Evolutionary conservation across 2,888 invertebrate genomes (phyloP).

Genomic region (Hirtodrosophila confusa): DNA sequence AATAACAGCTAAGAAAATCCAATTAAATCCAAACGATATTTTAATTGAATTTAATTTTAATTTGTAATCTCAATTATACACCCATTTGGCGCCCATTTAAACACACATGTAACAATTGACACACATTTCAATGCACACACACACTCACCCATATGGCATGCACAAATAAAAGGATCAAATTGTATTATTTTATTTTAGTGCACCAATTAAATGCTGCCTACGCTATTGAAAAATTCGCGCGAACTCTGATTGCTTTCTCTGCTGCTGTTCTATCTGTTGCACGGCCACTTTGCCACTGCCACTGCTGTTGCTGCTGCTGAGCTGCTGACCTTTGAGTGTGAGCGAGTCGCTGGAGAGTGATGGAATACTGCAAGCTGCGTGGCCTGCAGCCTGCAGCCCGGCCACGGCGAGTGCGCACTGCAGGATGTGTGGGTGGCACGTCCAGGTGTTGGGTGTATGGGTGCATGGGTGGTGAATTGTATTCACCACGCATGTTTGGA

Average conservation of each 20-base stretch:
- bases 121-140: constrained; percentile 28
- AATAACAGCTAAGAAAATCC: constrained; percentile 3
- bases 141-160: constrained; percentile 4
- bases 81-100: constrained; percentile 17
- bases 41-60: background rate
- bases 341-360: constrained; percentile 41
- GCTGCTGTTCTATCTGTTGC: constrained; percentile 42
- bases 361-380: constrained; percentile 37
- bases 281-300: constrained; percentile 30
- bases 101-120: constrained; percentile 34
- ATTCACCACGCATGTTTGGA: background rate
- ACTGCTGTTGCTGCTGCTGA: constrained; percentile 16
- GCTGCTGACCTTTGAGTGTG: constrained; percentile 33
- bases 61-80: too few relatives aligned
- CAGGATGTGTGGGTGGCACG: constrained; percentile 16
- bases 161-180: constrained; percentile 1
- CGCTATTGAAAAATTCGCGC: constrained; percentile 28
- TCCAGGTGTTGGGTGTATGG: constrained; percentile 9
- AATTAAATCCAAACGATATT: constrained; percentile 9
- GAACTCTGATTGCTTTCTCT: constrained; percentile 27
- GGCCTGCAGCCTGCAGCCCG: constrained; percentile 1
- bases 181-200: constrained; percentile 31
- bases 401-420: constrained; percentile 52
- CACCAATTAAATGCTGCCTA: constrained; percentile 9
- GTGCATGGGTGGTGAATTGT: background rate